Base-by-base conservation (phyloP, 2,888 invertebrate species). In the Callinectes sapidus region DNA sequence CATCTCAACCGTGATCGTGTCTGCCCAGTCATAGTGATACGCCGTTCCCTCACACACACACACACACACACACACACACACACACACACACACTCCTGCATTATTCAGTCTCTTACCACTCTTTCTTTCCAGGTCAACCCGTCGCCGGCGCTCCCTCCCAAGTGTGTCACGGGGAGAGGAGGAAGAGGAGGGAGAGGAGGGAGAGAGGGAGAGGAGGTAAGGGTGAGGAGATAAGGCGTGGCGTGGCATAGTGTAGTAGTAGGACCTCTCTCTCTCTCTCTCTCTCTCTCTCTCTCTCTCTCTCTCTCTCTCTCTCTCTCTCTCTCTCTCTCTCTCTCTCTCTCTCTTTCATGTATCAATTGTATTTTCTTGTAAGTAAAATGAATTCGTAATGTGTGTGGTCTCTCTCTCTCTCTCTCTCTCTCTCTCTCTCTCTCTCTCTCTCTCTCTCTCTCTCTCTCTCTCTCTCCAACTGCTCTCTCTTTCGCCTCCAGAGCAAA, bases 101-200 rank as follows among this genome's bases (percentile, higher is more conserved):
- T 42, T 54, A 42, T 28, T 42, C 48, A 32, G 8, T 54, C 48
- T n/a, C 48, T 48, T 23, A n/a, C 54, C 87, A 48, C 87, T 54
- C 87, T 48, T 48, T 87, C 87, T 81, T 81, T 81, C 81, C 81
- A 81, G 81, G 81, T 81, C 81, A 81, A 3, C 13, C 16, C 81
- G 81, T 35, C 81, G 35, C 81, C 81, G 13, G n/a, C 32, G 16
- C 35, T 32, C 81, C 32, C 35, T 32, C 18, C 8, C 81, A 81
- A 81, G 81, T 81, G 81, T 81, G 81, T 81, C 81, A 81, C 81
- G 81, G 81, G 13, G 35, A 32, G 81, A 35, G 16, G 1, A 32
- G 18, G 35, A 16, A 35, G 14, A 32, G 16, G 35, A 32, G 81
- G 35, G 35, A 81, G 16, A 2, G 16, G n/a, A 32, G 8, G 35